Conservation (phyloP, 2,888 invertebrate species). For the Sminthurides aquaticus region DNA sequence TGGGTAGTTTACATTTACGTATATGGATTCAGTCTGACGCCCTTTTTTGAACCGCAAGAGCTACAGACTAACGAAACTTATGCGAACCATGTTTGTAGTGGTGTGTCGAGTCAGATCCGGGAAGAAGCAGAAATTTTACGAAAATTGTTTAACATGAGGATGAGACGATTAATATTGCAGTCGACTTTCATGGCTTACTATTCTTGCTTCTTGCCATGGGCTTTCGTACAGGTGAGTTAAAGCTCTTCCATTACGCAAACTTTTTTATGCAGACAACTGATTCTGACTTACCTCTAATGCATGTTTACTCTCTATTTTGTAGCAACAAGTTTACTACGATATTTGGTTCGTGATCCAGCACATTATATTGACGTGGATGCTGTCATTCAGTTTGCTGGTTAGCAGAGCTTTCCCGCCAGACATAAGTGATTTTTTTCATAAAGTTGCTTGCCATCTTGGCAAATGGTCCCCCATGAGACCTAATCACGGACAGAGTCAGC, state of each 20-base stretch:
- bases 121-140: conserved; percentile 77
- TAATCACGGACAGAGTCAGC: conserved; percentile 51
- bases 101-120: conserved; percentile 33
- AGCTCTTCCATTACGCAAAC: conserved; percentile 1
- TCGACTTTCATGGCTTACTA: conserved; percentile 80
- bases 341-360: conserved; percentile 76
- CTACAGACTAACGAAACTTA: conserved; percentile 24
- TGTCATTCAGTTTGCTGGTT: conserved; percentile 70
- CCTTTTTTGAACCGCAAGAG: conserved; percentile 36
- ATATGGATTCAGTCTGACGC: conserved; percentile 30
- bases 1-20: conserved; percentile 33
- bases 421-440: conserved; percentile 72
- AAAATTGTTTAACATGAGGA: conserved; percentile 77
- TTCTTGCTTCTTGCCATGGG: conserved; percentile 78
- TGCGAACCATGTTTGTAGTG: conserved; percentile 36
- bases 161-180: conserved; percentile 80
- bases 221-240: conserved; percentile 69
- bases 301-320: too few species aligned
- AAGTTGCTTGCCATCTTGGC: conserved; percentile 82
- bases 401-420: conserved; percentile 49
- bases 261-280: conserved; percentile 10
- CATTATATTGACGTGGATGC: conserved; percentile 72
- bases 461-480: conserved; percentile 60
- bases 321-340: conserved; percentile 64
- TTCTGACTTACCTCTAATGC: too few species aligned